Conservation (phyloP, 2,888 invertebrate genomes). For the Drosophila anceps region DNA sequence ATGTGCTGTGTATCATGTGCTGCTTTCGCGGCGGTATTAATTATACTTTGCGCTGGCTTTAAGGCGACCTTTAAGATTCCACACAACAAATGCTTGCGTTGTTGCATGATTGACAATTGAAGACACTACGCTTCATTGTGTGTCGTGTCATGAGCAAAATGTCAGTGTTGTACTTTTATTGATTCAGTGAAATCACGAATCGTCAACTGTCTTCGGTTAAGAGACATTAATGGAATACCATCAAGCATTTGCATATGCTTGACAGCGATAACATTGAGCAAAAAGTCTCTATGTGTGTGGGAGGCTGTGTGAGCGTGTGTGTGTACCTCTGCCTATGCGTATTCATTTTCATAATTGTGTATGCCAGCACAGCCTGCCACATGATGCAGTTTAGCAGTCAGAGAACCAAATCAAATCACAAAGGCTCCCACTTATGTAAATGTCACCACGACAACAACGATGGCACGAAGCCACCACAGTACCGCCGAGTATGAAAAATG, state of each 20-base stretch:
- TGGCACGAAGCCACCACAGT: constrained; percentile 7
- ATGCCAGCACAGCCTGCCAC: constrained; percentile 31
- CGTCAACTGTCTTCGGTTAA: constrained; percentile 24
- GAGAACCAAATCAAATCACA: constrained; percentile 41
- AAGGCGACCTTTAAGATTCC: constrained; percentile 50
- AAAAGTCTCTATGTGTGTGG: neutral
- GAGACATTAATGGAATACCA: constrained; percentile 54
- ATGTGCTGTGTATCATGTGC: constrained; percentile 52
- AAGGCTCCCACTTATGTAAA: constrained; percentile 64
- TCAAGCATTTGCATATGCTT: constrained; percentile 57
- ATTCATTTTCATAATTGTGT: constrained; percentile 68
- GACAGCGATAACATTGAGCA: constrained; percentile 29
- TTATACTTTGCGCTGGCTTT: constrained; percentile 64
- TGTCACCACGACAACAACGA: constrained; percentile 23
- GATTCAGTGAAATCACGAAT: constrained; percentile 53
- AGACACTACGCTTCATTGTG: constrained; percentile 46
- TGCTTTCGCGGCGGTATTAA: constrained; percentile 48
- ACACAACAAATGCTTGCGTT: neutral
- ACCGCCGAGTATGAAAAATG: constrained; percentile 25
- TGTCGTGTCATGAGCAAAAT: constrained; percentile 26
- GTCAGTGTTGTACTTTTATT: constrained; percentile 50
- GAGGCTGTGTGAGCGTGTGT: neutral
- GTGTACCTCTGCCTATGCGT: constrained; percentile 20
- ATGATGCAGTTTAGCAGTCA: constrained; percentile 31
- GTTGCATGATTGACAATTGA: constrained; percentile 59